Conservation (phyloP, 2,113 vertebrate species). For the Neogobius melanostomus region DNA sequence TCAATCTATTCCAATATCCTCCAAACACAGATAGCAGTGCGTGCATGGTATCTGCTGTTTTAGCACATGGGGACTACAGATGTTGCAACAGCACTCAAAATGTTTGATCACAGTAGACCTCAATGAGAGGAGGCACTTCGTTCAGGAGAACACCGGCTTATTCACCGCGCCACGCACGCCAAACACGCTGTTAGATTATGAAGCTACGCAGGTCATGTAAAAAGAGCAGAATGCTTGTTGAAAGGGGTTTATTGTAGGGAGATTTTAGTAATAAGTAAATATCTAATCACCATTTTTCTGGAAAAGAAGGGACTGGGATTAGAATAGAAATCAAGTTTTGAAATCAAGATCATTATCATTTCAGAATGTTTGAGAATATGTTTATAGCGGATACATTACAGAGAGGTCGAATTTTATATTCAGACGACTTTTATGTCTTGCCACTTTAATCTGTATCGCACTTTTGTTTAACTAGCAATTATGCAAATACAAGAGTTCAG, state of each 20-base stretch:
- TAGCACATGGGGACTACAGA: constrained; percentile 51
- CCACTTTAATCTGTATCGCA: too few species aligned
- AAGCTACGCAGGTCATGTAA: neutral
- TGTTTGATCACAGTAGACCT: constrained; percentile 66
- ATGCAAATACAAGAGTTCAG: too few species aligned
- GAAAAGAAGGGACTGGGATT: too few species aligned
- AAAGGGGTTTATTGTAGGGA: neutral
- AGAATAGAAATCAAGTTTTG: too few species aligned
- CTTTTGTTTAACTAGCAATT: too few species aligned
- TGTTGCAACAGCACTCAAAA: constrained; percentile 14
- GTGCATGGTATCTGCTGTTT: constrained; percentile 58
- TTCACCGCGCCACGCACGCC: constrained; percentile 37
- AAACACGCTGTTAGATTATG: constrained; percentile 38
- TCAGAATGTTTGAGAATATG: too few species aligned
- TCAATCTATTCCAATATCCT: constrained; percentile 80
- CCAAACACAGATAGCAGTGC: constrained; percentile 53
- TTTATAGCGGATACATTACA: too few species aligned
- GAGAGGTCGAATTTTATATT: too few species aligned
- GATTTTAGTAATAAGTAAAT: too few species aligned
- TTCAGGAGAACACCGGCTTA: constrained; percentile 40
- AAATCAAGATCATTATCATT: too few species aligned
- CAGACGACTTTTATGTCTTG: too few species aligned
- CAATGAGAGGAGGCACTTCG: constrained; percentile 65
- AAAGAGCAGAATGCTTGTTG: neutral
- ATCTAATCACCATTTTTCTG: too few species aligned